These are phyloP conservation scores for Papilio xuthus DNA, from an alignment of 1,140 invertebrate species.

Conservation along the genomic window DNA sequence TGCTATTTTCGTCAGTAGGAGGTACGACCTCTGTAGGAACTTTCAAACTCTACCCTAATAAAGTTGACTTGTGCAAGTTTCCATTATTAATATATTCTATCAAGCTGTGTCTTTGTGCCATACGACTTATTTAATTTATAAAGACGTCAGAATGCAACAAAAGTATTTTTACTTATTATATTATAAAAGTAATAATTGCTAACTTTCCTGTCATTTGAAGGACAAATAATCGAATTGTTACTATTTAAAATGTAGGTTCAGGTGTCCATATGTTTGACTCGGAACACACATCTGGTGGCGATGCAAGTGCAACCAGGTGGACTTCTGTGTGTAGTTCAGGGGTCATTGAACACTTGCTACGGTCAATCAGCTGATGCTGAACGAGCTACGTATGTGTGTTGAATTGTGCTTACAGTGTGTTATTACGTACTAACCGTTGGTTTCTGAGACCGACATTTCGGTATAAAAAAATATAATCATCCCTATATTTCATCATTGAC, in stretches of 20 bases:
- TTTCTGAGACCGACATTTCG: too few species aligned
- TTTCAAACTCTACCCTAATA: too few species aligned
- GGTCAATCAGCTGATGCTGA: conserved; percentile 3
- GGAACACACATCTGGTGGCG: neutral
- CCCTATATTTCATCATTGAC: too few species aligned
- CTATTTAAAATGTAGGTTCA: neutral
- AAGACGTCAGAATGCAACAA: neutral
- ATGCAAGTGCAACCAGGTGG: neutral
- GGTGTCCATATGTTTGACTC: neutral
- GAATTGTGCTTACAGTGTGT: neutral
- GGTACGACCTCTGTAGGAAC: too few species aligned
- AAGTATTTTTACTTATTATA: neutral
- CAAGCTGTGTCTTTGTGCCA: neutral
- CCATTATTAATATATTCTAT: neutral
- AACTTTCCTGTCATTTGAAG: neutral
- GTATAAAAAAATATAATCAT: too few species aligned
- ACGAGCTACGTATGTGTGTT: neutral
- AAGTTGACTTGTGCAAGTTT: too few species aligned
- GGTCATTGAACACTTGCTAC: neutral
- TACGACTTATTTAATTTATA: neutral
- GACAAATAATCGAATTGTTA: neutral
- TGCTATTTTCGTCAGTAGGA: too few species aligned
- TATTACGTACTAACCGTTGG: neutral
- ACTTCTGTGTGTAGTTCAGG: neutral
- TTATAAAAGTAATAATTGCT: neutral